A percentile compares a stretch with the other conserved stretches of the same genome.
These are phyloP conservation scores for Trematomus bernacchii DNA, from an alignment of 2,797 vertebrate genomes.

Conservation along the genomic window DNA sequence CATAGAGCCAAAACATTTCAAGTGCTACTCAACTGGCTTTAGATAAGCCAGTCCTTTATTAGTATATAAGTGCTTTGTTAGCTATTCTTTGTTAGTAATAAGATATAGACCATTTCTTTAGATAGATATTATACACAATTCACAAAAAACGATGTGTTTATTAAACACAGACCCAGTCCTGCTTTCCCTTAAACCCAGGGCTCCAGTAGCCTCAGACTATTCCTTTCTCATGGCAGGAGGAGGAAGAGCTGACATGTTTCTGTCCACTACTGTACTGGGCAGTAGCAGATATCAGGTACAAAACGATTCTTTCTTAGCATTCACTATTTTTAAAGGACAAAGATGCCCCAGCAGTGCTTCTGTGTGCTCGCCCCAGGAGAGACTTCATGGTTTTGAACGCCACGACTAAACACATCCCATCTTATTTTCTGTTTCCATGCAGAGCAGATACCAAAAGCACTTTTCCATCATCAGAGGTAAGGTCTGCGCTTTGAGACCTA, in stretches of 20 bases:
- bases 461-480: not conserved
- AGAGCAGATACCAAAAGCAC: slow-evolving; percentile 27
- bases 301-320: slow-evolving; percentile 1
- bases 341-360: not conserved
- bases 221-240: not conserved
- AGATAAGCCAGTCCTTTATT: too few species aligned
- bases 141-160: not conserved
- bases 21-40: too few species aligned
- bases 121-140: too few species aligned
- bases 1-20: too few species aligned
- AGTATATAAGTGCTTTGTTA: too few species aligned
- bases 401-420: slow-evolving; percentile 7
- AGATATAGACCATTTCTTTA: too few species aligned
- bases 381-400: slow-evolving; percentile 31
- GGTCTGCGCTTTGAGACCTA: slow-evolving; percentile 13
- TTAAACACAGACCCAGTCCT: not conserved
- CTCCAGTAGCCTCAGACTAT: not conserved
- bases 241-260: not conserved
- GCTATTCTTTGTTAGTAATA: too few species aligned
- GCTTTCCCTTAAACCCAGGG: not conserved
- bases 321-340: not conserved
- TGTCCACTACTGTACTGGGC: not conserved
- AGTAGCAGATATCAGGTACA: not conserved
- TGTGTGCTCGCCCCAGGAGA: slow-evolving; percentile 18
- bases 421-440: slow-evolving; percentile 28